Evolutionary conservation across 2,113 vertebrate species (phyloP).

Genomic region (Rhagologus leucostigma): DNA sequence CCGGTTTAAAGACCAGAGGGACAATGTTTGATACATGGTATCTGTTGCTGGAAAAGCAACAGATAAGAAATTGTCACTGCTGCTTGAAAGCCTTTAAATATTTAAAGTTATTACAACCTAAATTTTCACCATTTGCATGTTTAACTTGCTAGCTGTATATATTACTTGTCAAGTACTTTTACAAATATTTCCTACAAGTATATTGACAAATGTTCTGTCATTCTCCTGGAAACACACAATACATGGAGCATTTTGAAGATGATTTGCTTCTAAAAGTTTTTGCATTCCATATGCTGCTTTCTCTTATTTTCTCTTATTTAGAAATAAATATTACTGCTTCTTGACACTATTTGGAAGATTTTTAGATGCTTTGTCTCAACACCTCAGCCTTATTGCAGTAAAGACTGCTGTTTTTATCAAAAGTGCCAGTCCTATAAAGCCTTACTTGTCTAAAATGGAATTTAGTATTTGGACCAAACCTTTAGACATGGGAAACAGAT

Average conservation of each 20-base stretch:
- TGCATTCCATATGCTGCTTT: constrained; percentile 32
- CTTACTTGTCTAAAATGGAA: neutral
- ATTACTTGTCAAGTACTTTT: constrained; percentile 48
- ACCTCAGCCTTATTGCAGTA: neutral
- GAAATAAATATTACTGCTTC: constrained; percentile 32
- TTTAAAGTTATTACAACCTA: constrained; percentile 39
- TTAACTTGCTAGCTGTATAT: constrained; percentile 56
- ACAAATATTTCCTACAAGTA: constrained; percentile 7
- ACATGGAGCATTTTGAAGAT: constrained; percentile 27
- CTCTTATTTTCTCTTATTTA: constrained; percentile 45
- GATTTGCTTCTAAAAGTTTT: constrained; percentile 28
- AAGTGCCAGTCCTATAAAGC: neutral
- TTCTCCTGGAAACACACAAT: constrained; percentile 39
- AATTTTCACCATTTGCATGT: constrained; percentile 45
- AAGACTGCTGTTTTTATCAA: neutral
- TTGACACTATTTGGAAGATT: neutral
- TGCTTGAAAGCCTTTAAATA: constrained; percentile 61
- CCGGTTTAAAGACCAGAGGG: neutral
- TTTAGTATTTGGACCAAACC: neutral
- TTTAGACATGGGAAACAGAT: neutral
- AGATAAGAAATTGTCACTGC: neutral
- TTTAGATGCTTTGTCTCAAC: neutral
- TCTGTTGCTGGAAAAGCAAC: constrained; percentile 10
- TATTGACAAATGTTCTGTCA: constrained; percentile 61
- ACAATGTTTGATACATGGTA: neutral